phyloP scores from a whole-genome alignment of 2,797 vertebrate species.

The Bradypodion ventrale region DNA sequence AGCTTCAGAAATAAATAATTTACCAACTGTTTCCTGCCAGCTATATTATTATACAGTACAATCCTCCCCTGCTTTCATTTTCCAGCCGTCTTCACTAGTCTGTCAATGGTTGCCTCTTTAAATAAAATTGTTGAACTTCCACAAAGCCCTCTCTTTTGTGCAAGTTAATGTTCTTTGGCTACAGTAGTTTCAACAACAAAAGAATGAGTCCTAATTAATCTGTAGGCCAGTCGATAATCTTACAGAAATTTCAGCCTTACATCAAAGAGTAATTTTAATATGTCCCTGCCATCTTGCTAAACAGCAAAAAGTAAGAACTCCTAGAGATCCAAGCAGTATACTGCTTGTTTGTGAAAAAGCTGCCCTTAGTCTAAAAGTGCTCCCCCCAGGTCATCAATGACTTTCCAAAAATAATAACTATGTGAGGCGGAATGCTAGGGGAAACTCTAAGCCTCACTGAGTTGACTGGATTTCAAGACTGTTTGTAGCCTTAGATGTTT shows the following conservation, averaged over 20 bases:
- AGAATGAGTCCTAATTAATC: too few relatives aligned
- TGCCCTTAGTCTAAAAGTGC: too few relatives aligned
- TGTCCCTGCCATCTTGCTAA: not conserved
- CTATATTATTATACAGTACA: not conserved
- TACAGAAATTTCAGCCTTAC: not conserved
- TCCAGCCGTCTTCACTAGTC: not conserved
- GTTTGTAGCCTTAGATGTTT: too few relatives aligned
- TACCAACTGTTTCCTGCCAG: not conserved
- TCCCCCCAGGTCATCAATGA: too few relatives aligned
- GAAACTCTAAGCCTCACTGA: too few relatives aligned
- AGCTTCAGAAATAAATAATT: not conserved
- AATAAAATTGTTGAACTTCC: not conserved
- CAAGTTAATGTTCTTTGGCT: not conserved
- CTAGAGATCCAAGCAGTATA: too few relatives aligned
- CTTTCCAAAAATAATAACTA: too few relatives aligned
- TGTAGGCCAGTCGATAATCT: not conserved
- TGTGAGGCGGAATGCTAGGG: too few relatives aligned
- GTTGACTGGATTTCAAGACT: too few relatives aligned
- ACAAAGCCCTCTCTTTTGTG: not conserved
- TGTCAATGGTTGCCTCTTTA: not conserved
- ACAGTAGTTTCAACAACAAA: not conserved
- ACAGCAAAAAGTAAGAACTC: too few relatives aligned
- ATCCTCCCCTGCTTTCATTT: not conserved
- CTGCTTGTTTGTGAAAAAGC: too few relatives aligned
- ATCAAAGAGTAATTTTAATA: not conserved